A percentile compares a stretch with the other conserved stretches of the same genome.
Evolutionary conservation across 2,888 invertebrate genomes (phyloP).

Genomic region (Silvanus unidentatus): DNA sequence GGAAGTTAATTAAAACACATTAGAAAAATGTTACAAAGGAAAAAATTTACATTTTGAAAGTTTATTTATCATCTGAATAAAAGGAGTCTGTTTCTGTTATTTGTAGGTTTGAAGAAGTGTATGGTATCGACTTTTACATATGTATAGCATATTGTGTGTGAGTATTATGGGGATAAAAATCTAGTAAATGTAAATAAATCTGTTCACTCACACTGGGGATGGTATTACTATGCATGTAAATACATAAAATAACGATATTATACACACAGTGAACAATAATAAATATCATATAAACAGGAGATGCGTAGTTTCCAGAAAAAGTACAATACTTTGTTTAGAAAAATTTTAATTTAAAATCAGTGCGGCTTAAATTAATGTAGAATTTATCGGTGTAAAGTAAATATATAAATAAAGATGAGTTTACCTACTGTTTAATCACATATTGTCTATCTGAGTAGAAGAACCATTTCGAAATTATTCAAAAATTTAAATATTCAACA

Average conservation of each 20-base stretch:
- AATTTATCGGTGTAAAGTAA: too few relatives aligned
- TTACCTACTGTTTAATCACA: too few relatives aligned
- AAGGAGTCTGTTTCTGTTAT: background rate
- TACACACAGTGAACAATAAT: background rate
- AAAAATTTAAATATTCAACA: too few relatives aligned
- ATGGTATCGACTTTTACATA: constrained; percentile 1
- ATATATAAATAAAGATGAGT: too few relatives aligned
- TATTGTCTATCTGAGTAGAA: too few relatives aligned
- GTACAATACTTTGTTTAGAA: too few relatives aligned
- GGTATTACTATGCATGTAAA: constrained; percentile 6
- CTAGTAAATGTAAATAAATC: constrained; percentile 10
- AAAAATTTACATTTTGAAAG: background rate
- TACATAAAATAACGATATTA: constrained; percentile 2
- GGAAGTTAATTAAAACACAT: too few relatives aligned
- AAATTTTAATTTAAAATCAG: too few relatives aligned
- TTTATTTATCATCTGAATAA: constrained; percentile 1
- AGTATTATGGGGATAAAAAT: constrained; percentile 9
- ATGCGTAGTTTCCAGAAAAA: too few relatives aligned
- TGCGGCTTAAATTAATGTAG: too few relatives aligned
- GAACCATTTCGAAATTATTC: too few relatives aligned
- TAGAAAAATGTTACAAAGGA: constrained; percentile 1
- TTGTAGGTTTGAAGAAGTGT: background rate
- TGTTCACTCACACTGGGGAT: background rate
- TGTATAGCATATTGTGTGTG: constrained; percentile 4
- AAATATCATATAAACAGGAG: too few relatives aligned